Evolutionary conservation across 2,888 invertebrate species (phyloP).

Genomic region (Xestia rhomboidea): DNA sequence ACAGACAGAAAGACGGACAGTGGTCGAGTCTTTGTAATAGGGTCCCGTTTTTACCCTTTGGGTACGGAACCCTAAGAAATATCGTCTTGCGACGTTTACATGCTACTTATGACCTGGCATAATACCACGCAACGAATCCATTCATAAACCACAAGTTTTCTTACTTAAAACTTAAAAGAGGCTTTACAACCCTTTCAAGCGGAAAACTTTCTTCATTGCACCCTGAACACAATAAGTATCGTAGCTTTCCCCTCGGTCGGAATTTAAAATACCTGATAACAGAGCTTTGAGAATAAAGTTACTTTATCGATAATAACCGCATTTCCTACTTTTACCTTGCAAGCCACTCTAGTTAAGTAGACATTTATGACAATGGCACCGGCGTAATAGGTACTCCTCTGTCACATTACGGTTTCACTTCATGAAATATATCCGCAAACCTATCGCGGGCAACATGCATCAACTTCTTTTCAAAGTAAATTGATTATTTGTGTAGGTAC

Average conservation of each 20-base stretch:
- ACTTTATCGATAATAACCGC: constrained; percentile 63
- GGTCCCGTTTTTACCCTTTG: too few species aligned
- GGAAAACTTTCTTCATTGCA: constrained; percentile 42
- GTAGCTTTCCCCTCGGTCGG: constrained; percentile 28
- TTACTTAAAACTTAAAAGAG: constrained; percentile 38
- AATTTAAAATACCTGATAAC: constrained; percentile 63
- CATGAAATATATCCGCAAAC: constrained; percentile 54
- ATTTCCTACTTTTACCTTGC: constrained; percentile 61
- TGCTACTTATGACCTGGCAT: background rate
- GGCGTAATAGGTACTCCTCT: constrained; percentile 51
- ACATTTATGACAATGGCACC: constrained; percentile 65
- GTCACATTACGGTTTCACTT: constrained; percentile 59
- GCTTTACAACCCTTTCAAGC: constrained; percentile 47
- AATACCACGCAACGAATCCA: background rate
- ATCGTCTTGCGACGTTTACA: background rate
- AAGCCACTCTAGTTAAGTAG: constrained; percentile 64
- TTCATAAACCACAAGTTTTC: constrained; percentile 35
- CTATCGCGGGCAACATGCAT: constrained; percentile 33
- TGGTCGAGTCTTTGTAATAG: too few species aligned
- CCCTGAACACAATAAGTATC: constrained; percentile 45
- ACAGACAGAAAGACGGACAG: too few species aligned
- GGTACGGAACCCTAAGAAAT: too few species aligned
- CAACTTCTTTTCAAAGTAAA: constrained; percentile 45
- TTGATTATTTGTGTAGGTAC: constrained; percentile 59
- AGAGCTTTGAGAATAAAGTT: constrained; percentile 52